These are phyloP conservation scores for Oligia strigilis DNA, from an alignment of 2,888 invertebrate species.

Conservation along the genomic window DNA sequence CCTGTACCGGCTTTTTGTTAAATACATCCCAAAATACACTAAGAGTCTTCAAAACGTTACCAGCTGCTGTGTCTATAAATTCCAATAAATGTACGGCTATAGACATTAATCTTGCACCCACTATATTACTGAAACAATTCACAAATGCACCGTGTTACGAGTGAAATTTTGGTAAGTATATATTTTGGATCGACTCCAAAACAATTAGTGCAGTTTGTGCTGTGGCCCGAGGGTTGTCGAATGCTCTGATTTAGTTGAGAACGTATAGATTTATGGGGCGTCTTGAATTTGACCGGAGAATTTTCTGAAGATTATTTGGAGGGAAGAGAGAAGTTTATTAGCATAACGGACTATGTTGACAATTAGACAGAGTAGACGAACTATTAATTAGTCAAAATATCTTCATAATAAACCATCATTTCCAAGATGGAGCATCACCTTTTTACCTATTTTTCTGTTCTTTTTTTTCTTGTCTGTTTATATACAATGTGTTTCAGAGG, in stretches of 20 bases:
- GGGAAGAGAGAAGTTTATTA: slow-evolving; percentile 9
- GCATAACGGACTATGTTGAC: background rate
- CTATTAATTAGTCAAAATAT: background rate
- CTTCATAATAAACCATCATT: background rate
- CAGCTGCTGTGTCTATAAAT: slow-evolving; percentile 50
- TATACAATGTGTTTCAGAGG: too few relatives aligned
- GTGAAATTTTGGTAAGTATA: slow-evolving; percentile 87
- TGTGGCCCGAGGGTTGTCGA: slow-evolving; percentile 60
- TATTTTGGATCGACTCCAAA: slow-evolving; percentile 89
- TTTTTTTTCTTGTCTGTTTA: too few relatives aligned
- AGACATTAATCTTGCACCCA: slow-evolving; percentile 54
- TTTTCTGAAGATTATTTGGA: slow-evolving; percentile 22
- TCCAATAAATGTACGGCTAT: slow-evolving; percentile 38
- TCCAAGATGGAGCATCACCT: background rate
- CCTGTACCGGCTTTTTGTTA: slow-evolving; percentile 24
- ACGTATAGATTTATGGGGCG: slow-evolving; percentile 40
- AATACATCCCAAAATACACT: slow-evolving; percentile 30
- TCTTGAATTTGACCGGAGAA: slow-evolving; percentile 44
- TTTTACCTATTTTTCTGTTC: too few relatives aligned
- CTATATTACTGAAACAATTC: slow-evolving; percentile 74
- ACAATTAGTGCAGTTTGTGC: slow-evolving; percentile 86
- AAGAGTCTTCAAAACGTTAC: slow-evolving; percentile 13
- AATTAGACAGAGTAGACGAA: background rate
- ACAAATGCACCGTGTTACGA: slow-evolving; percentile 79
- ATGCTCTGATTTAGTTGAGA: slow-evolving; percentile 27